These are phyloP conservation scores for Fulica atra DNA, from an alignment of 2,113 vertebrate species.

Conservation along the genomic window DNA sequence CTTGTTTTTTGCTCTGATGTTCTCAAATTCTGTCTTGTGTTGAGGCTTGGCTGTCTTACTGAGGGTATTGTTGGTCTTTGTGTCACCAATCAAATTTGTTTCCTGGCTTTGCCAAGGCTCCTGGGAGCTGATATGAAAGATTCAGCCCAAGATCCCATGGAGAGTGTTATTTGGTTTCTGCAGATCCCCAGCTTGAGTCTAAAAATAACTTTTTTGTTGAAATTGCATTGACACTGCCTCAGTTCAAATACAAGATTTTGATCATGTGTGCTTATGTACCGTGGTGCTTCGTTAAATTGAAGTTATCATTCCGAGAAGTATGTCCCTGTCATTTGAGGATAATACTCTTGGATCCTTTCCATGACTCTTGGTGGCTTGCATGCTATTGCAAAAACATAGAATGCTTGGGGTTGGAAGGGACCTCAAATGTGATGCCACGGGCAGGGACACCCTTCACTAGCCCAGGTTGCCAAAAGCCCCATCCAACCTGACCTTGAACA, in stretches of 20 bases:
- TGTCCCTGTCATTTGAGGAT: conserved; percentile 41
- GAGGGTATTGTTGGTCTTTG: neutral
- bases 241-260: neutral
- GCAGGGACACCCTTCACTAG: no score
- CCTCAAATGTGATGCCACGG: no score
- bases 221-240: neutral
- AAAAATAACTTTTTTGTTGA: neutral
- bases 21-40: neutral
- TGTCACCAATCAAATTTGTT: neutral
- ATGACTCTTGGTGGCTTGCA: neutral
- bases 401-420: no score
- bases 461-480: no score
- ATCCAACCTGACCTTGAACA: no score
- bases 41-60: neutral
- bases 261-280: neutral
- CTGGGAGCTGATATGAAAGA: neutral
- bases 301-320: neutral
- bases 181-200: neutral
- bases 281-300: neutral
- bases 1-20: neutral
- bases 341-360: conserved; percentile 39
- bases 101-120: neutral
- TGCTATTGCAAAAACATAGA: neutral
- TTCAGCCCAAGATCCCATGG: neutral
- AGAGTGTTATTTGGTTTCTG: neutral